Base-by-base conservation (phyloP, 1,140 invertebrate species). In the Drosophila sulfurigaster region DNA sequence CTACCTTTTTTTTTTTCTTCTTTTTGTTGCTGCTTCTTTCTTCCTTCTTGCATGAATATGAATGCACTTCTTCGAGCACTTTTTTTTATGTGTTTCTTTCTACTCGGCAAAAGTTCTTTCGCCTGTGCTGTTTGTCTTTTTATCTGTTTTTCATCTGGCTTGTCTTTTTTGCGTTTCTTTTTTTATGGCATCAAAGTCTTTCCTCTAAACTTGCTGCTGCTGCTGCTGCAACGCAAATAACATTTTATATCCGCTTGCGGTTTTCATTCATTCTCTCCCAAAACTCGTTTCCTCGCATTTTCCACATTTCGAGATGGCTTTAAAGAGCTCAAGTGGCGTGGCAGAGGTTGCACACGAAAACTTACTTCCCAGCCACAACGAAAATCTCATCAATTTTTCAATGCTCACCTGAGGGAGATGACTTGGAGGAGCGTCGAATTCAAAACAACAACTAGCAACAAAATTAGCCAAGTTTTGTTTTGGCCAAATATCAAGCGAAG, bases 311-410 rank as follows among this genome's bases (percentile, higher is more conserved):
- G 15, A 35, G 28, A 25, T 13, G 43, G 68, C 73, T 71, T 76
- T 76, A 72, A 76, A 73, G 8, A 25, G 54, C 64, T 76, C 30
- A 60, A 76, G 32, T 32, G 32, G 32, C 32, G 32, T 32, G 73
- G 46, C 10, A 8, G 13, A 2, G 16, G 38, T 10, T 4, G 13
- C 20, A 25, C 20, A 25, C 20, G 2, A 13, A 38, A 63, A 41
- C 15, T 51, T 63, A 20, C 20, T 20, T 20, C 1, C 20, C 3
- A 3, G 54, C 10, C 30, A 41, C 38, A 43, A 13, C 41, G 49
- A 58, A 78, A 82, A 87, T 80, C 82, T 82, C 83, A 87, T 87
- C 80, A 88, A 87, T 82, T 79, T 87, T 87, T 87, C 82, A 88
- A 77, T 74, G 69, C 59, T 45, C 79, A 86, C 82, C 82, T 78